phyloP scores from a whole-genome alignment of 2,113 vertebrate genomes.

The Eurypyga helias region DNA sequence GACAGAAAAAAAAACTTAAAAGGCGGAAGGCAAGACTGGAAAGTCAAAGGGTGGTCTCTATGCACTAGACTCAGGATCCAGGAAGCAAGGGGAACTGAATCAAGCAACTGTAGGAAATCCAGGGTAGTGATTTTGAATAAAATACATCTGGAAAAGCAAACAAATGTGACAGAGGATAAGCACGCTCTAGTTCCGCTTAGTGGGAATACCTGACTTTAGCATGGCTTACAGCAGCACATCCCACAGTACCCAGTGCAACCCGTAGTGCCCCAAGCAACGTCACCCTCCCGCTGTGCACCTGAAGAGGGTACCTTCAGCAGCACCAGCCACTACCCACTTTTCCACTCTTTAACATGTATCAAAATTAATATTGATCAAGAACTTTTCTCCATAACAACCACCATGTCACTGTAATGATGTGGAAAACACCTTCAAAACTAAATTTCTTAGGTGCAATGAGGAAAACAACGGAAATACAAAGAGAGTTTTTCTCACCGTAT shows the following conservation, averaged over 20 bases:
- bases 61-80: background rate
- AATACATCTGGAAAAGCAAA: background rate
- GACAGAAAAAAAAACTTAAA: background rate
- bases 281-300: background rate
- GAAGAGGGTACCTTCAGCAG: background rate
- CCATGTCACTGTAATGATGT: background rate
- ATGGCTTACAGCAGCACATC: too few relatives aligned
- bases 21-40: background rate
- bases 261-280: rapidly evolving
- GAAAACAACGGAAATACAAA: background rate
- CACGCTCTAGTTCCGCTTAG: background rate
- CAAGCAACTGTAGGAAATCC: background rate
- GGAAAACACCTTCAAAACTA: background rate
- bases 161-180: background rate
- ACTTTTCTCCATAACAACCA: background rate
- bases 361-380: background rate
- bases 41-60: background rate
- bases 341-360: background rate
- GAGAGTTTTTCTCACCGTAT: too few relatives aligned
- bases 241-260: background rate
- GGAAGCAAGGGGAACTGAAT: background rate
- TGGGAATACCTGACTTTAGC: too few relatives aligned
- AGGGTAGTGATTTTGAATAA: background rate
- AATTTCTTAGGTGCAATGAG: background rate
- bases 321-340: rapidly evolving